Percentiles rank a stretch among this genome's conserved stretches.
Conservation (phyloP, 1,140 invertebrate species). For the Pseudoatta argentina region DNA sequence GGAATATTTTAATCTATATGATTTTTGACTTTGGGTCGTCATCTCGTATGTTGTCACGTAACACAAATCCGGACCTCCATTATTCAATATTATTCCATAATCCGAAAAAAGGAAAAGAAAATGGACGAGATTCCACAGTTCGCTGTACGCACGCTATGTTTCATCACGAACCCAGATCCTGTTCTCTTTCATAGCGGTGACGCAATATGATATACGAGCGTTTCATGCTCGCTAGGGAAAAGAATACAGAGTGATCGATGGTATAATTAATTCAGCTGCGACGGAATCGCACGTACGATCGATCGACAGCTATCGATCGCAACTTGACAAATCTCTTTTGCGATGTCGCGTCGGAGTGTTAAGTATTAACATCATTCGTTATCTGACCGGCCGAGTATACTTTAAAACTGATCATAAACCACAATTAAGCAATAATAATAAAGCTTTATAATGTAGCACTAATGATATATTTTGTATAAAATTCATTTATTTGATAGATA, state of each 20-base stretch:
- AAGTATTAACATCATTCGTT: conserved; percentile 47
- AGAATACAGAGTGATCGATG: conserved; percentile 61
- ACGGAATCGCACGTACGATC: conserved; percentile 51
- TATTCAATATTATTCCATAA: conserved; percentile 51
- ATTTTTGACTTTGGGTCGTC: conserved; percentile 23
- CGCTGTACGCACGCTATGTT: conserved; percentile 46
- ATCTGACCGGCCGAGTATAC: not conserved
- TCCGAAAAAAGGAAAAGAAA: conserved; percentile 43
- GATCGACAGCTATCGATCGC: conserved; percentile 50
- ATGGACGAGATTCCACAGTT: conserved; percentile 26
- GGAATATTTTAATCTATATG: not conserved
- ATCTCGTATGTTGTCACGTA: not conserved
- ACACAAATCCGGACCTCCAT: not conserved
- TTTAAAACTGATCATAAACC: not conserved
- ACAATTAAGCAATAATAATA: not conserved
- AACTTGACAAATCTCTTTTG: conserved; percentile 53
- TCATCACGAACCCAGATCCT: conserved; percentile 27
- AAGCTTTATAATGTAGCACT: not conserved
- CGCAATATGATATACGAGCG: conserved; percentile 60
- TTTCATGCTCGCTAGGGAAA: conserved; percentile 55
- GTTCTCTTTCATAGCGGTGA: conserved; percentile 56
- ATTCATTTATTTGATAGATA: not conserved
- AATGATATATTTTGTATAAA: not conserved
- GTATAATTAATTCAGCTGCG: conserved; percentile 61
- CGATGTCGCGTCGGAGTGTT: conserved; percentile 13